Conservation (phyloP, 2,888 invertebrate genomes). For the Ophion obscuratus region DNA sequence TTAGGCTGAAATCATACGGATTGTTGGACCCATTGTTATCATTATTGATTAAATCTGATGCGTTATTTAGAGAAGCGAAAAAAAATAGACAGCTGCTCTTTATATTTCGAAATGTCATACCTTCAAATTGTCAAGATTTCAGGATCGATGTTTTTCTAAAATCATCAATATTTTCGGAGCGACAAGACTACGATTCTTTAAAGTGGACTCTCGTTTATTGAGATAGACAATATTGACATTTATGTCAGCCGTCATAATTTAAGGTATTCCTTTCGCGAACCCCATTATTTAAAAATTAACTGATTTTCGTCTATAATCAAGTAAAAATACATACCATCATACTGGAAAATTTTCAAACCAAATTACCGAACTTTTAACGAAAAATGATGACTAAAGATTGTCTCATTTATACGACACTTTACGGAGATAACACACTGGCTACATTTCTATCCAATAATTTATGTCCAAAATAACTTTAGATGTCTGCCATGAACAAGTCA, state of each 20-base stretch:
- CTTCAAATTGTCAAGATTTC: conserved; percentile 26
- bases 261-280: not conserved
- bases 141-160: not conserved
- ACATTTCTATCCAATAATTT: no score
- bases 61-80: not conserved
- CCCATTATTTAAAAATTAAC: no score
- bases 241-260: not conserved
- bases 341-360: no score
- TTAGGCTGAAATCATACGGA: conserved; percentile 29
- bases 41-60: conserved; percentile 12
- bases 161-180: not conserved
- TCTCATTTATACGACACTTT: no score
- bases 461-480: no score
- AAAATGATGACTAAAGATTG: no score
- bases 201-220: not conserved
- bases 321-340: no score
- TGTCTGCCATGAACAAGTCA: no score
- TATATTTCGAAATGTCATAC: conserved; percentile 25
- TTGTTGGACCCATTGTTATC: conserved; percentile 15
- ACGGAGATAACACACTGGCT: no score
- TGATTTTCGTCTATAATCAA: no score
- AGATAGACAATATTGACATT: not conserved
- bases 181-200: not conserved
- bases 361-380: no score
- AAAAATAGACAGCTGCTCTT: conserved; percentile 4